These are phyloP conservation scores for Heliconius aoede DNA, from an alignment of 2,888 invertebrate species.

Conservation along the genomic window DNA sequence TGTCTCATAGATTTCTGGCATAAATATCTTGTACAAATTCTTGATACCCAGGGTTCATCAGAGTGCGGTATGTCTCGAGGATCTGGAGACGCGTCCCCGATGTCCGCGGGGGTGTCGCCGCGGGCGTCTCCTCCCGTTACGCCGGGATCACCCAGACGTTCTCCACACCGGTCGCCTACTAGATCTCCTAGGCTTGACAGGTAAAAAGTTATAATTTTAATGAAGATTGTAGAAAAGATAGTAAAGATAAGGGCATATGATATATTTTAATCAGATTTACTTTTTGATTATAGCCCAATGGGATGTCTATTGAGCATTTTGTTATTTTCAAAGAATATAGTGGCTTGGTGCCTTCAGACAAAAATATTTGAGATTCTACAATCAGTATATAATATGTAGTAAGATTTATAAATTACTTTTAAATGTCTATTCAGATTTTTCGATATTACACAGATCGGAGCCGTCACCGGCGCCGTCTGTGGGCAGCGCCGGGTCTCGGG, in stretches of 20 bases:
- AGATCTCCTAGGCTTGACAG: slow-evolving; percentile 73
- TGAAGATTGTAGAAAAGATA: not conserved
- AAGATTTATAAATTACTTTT: too few relatives aligned
- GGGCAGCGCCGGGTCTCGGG: slow-evolving; percentile 78
- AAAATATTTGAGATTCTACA: too few relatives aligned
- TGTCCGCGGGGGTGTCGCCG: slow-evolving; percentile 68
- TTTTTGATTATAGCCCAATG: too few relatives aligned
- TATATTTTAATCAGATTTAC: too few relatives aligned
- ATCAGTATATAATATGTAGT: too few relatives aligned
- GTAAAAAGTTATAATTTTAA: slow-evolving; percentile 51
- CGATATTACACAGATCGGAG: slow-evolving; percentile 63
- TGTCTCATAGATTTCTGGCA: too few relatives aligned
- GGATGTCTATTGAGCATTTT: too few relatives aligned
- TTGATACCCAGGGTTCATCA: slow-evolving; percentile 67
- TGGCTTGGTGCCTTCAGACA: too few relatives aligned
- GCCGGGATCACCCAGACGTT: slow-evolving; percentile 75
- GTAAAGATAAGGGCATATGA: too few relatives aligned
- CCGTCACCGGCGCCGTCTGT: slow-evolving; percentile 78
- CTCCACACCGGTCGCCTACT: slow-evolving; percentile 70
- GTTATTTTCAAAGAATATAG: too few relatives aligned
- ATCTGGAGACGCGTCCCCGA: slow-evolving; percentile 75
- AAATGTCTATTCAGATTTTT: not conserved
- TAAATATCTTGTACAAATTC: not conserved
- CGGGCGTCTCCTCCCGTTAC: slow-evolving; percentile 73
- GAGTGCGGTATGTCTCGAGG: slow-evolving; percentile 79